Evolutionary conservation across 2,113 vertebrate species (phyloP), one percentile per base, ranked within the genome.

Genomic region (Ctenomys sociabilis): DNA sequence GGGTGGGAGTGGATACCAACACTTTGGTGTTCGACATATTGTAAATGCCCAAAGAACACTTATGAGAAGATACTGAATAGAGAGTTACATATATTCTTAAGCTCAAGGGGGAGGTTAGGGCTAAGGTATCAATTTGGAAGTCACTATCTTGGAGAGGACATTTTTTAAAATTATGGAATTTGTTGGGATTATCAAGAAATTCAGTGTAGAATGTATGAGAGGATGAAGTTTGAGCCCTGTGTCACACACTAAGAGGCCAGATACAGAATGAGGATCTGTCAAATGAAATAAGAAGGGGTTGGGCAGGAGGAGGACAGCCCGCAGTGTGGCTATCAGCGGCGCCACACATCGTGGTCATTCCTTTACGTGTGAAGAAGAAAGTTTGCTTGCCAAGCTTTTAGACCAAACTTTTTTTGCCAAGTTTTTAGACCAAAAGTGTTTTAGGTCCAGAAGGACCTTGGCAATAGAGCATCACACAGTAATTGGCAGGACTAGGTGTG

Each of bases 91-190:
- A 13, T 22, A 52, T 43, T 32, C 32, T 81, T 4, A 17, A 19
- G 10, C 70, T 93, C 37, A 85, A 37, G 28, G 63, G 17, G 82
- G 22, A 57, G 8, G 24, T 16, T 64, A 37, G 16, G 4, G 6
- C 24, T 43, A 43, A 92, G 30, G 43, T 13, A 63, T 5, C 37
- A 81, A 75, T 73, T 37, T 88, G n/a, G 45, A 96, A 87, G 78
- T 59, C n/a, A 68, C 30, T 61, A 16, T 49, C 11, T 57, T 81
- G 82, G 24, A 88, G 80, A 54, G 52, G 26, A 32, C 14, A 13
- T 49, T 68, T 66, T 43, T 80, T 72, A 83, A 89, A 80, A 13
- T 10, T 26, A 80, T 24, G 1, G 11, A 57, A 12, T 35, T 77
- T 24, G 9, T 28, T 85, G 77, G 45, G 24, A 45, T 86, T 72